These are phyloP conservation scores for pig (Sus scrofa) DNA, from an alignment of 2,113 vertebrate genomes.

Conservation along the genomic window DNA sequence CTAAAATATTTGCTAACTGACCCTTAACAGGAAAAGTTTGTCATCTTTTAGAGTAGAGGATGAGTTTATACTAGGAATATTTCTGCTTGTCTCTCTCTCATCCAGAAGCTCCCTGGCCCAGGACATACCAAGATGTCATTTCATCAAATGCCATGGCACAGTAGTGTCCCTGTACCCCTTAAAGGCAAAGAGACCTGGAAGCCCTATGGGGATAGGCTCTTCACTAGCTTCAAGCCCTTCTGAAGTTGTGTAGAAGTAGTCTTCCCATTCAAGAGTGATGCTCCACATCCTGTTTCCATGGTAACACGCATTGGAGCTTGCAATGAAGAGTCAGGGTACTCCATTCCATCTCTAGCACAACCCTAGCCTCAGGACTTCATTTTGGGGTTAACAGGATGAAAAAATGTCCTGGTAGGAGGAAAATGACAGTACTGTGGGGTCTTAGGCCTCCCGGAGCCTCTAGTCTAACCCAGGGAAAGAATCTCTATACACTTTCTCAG, in stretches of 20 bases:
- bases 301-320: background rate
- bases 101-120: background rate
- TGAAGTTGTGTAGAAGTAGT: background rate
- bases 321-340: background rate
- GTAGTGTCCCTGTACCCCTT: background rate
- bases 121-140: background rate
- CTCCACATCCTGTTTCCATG: background rate
- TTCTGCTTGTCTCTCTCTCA: background rate
- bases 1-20: background rate
- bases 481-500: background rate
- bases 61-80: background rate
- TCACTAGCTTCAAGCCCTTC: background rate
- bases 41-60: background rate
- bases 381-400: background rate
- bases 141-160: background rate
- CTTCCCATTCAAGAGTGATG: background rate
- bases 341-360: background rate
- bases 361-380: background rate
- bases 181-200: background rate
- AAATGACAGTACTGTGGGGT: background rate
- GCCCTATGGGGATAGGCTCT: background rate
- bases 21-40: conserved; percentile 4
- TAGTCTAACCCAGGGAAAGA: background rate
- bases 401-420: background rate
- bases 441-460: background rate